Conservation (phyloP, 2,888 invertebrate species). For the Eugnorisma glareosa region DNA sequence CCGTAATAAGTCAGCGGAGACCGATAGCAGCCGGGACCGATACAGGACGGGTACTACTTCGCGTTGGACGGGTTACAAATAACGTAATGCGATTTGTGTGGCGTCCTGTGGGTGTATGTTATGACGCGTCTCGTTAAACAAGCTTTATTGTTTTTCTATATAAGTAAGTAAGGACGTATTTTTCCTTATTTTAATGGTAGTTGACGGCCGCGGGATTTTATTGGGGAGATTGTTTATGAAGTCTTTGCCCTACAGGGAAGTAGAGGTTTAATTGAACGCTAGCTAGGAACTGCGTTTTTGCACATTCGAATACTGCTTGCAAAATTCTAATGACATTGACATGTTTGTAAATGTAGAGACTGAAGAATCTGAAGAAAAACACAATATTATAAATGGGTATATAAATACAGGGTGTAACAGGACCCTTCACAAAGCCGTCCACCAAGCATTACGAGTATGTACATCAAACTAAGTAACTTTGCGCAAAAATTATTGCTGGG, state of each 20-base stretch:
- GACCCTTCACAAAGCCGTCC: too few species aligned
- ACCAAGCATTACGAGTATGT: too few species aligned
- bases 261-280: neutral
- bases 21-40: slow-evolving; percentile 56
- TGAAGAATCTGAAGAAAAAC: neutral
- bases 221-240: slow-evolving; percentile 47
- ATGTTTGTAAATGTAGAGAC: neutral
- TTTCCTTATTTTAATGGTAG: slow-evolving; percentile 59
- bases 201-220: slow-evolving; percentile 49
- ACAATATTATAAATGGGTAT: too few species aligned
- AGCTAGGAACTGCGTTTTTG: neutral
- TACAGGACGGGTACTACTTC: slow-evolving; percentile 69
- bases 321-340: neutral
- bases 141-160: slow-evolving; percentile 83
- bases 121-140: slow-evolving; percentile 85
- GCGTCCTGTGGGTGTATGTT: slow-evolving; percentile 78
- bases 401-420: too few species aligned
- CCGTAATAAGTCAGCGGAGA: slow-evolving; percentile 65
- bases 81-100: slow-evolving; percentile 85
- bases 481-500: too few species aligned
- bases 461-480: too few species aligned
- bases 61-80: slow-evolving; percentile 77
- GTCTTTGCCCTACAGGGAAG: neutral
- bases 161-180: slow-evolving; percentile 51
- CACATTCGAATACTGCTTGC: neutral